Evolutionary conservation across 2,888 invertebrate species (phyloP).

Genomic region (Clitarchus hookeri): DNA sequence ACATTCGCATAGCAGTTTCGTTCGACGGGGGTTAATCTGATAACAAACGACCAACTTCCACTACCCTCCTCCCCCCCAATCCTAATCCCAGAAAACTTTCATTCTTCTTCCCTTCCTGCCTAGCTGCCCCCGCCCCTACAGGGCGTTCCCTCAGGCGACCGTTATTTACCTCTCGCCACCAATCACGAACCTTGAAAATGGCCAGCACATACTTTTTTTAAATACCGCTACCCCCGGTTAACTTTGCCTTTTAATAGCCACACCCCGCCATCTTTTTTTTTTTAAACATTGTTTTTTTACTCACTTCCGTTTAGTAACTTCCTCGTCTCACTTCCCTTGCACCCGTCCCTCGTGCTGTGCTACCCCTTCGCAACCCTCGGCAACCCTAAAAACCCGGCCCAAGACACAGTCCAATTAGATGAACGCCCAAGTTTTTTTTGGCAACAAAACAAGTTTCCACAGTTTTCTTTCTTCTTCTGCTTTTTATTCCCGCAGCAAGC

Average conservation of each 20-base stretch:
- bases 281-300: not conserved
- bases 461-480: not conserved
- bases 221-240: not conserved
- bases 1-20: not conserved
- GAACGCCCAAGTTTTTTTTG: not conserved
- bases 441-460: not conserved
- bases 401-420: conserved; percentile 14
- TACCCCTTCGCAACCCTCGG: not conserved
- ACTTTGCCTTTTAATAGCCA: conserved; percentile 4
- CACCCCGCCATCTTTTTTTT: not conserved
- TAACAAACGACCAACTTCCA: not conserved
- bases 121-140: no score
- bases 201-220: conserved; percentile 3
- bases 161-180: conserved; percentile 14
- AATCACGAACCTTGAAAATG: not conserved
- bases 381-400: not conserved
- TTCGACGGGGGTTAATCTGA: not conserved
- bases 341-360: not conserved
- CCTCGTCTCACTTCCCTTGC: not conserved
- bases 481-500: not conserved
- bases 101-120: not conserved
- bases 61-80: not conserved
- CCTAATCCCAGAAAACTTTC: not conserved
- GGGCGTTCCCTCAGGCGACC: not conserved
- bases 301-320: conserved; percentile 14